phyloP scores from a whole-genome alignment of 1,140 invertebrate species.

The Thrips palmi region DNA sequence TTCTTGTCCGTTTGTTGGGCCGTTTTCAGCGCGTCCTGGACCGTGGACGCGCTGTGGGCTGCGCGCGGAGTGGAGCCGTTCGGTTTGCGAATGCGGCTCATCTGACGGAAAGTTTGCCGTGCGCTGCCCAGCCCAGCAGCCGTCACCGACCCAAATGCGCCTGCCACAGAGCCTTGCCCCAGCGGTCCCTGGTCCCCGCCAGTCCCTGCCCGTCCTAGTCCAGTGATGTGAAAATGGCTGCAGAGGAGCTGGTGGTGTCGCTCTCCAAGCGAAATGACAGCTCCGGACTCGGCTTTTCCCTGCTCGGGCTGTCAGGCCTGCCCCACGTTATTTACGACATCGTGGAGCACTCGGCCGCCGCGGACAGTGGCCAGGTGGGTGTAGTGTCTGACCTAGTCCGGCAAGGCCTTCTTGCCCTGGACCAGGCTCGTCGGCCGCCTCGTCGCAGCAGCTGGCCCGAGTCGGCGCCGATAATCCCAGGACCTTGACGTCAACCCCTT shows the following conservation, averaged over 20 bases:
- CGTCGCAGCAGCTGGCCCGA: not conserved
- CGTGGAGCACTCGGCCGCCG: conserved; percentile 75
- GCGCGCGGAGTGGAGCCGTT: no score
- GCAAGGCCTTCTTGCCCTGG: not conserved
- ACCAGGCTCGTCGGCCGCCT: not conserved
- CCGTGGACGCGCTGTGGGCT: no score
- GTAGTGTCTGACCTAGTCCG: not conserved
- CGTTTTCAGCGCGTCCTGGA: no score
- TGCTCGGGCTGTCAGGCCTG: conserved; percentile 68
- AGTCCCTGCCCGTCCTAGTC: no score
- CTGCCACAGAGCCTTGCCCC: no score
- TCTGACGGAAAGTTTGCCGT: no score
- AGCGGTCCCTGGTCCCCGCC: no score
- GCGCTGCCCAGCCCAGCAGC: no score
- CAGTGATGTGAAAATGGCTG: conserved; percentile 56
- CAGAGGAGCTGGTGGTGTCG: conserved; percentile 67
- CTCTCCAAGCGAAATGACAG: conserved; percentile 48
- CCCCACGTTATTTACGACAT: conserved; percentile 85
- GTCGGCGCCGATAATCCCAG: not conserved
- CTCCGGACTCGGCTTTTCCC: conserved; percentile 71
- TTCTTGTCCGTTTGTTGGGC: no score
- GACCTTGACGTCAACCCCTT: not conserved
- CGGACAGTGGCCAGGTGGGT: conserved; percentile 71
- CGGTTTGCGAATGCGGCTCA: no score
- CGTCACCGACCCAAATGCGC: no score